Evolutionary conservation across 2,113 vertebrate species (phyloP).

Genomic region (Raja brachyura): DNA sequence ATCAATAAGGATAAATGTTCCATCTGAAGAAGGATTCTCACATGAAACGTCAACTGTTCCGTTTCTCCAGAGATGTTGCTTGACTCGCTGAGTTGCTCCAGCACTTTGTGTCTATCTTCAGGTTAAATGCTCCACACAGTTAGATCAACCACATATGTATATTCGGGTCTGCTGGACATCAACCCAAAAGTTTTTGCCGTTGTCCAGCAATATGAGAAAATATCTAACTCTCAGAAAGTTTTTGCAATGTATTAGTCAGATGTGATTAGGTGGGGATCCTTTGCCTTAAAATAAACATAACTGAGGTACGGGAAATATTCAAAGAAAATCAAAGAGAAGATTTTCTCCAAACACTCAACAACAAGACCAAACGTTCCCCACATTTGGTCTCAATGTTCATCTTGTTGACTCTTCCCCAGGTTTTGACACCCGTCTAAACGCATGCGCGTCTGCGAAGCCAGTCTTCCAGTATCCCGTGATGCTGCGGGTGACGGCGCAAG

Average conservation of each 20-base stretch:
- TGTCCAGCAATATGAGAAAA: not conserved
- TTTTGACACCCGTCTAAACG: not conserved
- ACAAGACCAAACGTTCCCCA: too few species aligned
- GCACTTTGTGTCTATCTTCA: not conserved
- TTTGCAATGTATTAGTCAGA: not conserved
- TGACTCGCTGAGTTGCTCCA: too few species aligned
- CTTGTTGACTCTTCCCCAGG: too few species aligned
- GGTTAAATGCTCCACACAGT: not conserved
- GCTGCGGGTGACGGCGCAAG: not conserved
- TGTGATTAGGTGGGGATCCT: not conserved
- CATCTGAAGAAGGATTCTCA: too few species aligned
- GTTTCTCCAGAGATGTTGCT: too few species aligned
- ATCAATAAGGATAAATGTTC: not conserved
- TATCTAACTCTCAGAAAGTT: not conserved
- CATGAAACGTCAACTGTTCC: too few species aligned
- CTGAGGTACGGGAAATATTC: not conserved
- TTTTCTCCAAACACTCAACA: too few species aligned
- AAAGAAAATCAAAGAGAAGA: not conserved
- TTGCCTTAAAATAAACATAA: not conserved
- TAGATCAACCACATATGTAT: not conserved
- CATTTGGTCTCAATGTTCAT: too few species aligned
- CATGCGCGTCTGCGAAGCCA: not conserved
- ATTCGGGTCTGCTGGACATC: not conserved
- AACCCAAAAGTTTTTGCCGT: not conserved
- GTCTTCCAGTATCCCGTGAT: constrained; percentile 15